Conservation (phyloP, 2,888 invertebrate genomes). For the Clistopyga incitator region DNA sequence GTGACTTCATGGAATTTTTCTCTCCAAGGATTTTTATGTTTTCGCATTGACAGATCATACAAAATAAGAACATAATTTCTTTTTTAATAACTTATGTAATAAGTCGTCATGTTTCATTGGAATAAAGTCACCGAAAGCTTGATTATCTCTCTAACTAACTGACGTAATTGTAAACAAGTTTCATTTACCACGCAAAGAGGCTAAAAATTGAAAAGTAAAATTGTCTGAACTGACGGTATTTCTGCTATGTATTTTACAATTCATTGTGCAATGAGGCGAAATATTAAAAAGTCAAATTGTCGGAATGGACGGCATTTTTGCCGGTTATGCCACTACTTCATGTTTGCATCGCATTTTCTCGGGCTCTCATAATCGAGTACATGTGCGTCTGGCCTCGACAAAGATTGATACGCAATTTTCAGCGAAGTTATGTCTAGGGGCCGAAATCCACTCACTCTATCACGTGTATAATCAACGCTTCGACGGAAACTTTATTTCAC, state of each 20-base stretch:
- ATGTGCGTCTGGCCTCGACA: background rate
- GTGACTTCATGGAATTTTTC: too few species aligned
- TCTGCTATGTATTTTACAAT: background rate
- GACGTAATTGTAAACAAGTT: background rate
- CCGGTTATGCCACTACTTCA: background rate
- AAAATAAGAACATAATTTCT: too few species aligned
- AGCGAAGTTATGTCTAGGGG: conserved; percentile 1
- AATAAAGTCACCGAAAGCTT: background rate
- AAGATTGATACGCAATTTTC: background rate
- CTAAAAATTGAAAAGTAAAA: too few species aligned
- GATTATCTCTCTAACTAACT: background rate
- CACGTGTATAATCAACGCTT: background rate
- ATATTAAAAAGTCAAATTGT: background rate
- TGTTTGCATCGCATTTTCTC: background rate
- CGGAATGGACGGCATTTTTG: background rate
- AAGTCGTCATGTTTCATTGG: background rate
- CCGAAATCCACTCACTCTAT: background rate
- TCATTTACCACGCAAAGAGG: background rate
- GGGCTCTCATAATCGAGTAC: background rate
- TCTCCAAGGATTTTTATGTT: too few species aligned
- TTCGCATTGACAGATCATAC: too few species aligned
- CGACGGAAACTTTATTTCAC: background rate
- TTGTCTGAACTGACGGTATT: too few species aligned
- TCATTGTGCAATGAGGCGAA: background rate
- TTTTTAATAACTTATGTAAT: too few species aligned